Evolutionary conservation across 2,888 invertebrate species (phyloP).

Genomic region (Ichneumoninae sp.): DNA sequence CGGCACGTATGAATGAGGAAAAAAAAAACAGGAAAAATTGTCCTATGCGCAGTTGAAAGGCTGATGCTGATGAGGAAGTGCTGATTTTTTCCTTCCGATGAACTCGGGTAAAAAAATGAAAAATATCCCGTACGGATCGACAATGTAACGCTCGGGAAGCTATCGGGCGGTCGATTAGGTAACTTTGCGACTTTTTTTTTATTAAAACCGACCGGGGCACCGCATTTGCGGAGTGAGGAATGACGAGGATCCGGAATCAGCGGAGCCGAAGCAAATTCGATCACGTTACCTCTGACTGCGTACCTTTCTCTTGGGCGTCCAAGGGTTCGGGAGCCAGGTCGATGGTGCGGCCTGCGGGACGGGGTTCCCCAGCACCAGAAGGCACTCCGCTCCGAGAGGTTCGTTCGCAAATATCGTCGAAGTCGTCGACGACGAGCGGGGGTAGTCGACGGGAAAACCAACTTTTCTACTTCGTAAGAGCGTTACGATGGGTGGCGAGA

Average conservation of each 20-base stretch:
- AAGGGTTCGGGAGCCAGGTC: slow-evolving; percentile 7
- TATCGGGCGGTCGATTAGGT: background rate
- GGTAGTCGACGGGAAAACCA: slow-evolving; percentile 68
- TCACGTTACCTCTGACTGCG: slow-evolving; percentile 42
- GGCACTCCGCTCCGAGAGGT: slow-evolving; percentile 35
- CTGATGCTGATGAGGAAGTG: background rate
- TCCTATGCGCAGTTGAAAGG: background rate
- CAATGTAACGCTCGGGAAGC: background rate
- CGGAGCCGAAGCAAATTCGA: slow-evolving; percentile 42
- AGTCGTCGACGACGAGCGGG: slow-evolving; percentile 58
- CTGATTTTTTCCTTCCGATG: background rate
- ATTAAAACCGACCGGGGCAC: slow-evolving; percentile 2
- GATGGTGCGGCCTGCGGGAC: slow-evolving; percentile 14
- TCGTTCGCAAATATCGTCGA: slow-evolving; percentile 70
- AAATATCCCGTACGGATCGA: background rate
- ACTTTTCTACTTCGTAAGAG: slow-evolving; percentile 67
- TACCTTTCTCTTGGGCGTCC: slow-evolving; percentile 14
- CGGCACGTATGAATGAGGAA: background rate
- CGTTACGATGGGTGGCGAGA: slow-evolving; percentile 44
- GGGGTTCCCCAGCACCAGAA: slow-evolving; percentile 1
- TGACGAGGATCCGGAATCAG: slow-evolving; percentile 39
- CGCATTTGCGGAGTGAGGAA: slow-evolving; percentile 16
- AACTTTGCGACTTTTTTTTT: background rate
- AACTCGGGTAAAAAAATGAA: background rate
- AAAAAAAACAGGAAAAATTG: background rate